Evolutionary conservation across 2,113 vertebrate species (phyloP).

Genomic region (Aplodontia rufa): DNA sequence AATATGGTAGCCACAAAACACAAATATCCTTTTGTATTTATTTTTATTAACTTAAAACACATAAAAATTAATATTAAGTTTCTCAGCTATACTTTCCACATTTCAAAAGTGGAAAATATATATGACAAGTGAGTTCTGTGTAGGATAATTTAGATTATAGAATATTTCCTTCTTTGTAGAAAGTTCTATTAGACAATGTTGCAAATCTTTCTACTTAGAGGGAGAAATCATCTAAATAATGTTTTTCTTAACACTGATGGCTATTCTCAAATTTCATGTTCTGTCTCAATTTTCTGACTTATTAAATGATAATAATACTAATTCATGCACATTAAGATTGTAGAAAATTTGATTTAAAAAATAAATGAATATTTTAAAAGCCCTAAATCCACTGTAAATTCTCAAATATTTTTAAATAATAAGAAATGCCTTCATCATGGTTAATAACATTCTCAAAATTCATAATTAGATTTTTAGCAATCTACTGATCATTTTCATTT

Average conservation of each 20-base stretch:
- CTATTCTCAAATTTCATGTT: not conserved
- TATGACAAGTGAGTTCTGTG: not conserved
- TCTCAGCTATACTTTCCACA: not conserved
- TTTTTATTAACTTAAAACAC: not conserved
- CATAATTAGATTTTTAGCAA: not conserved
- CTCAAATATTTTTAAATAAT: not conserved
- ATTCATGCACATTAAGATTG: not conserved
- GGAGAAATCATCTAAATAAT: not conserved
- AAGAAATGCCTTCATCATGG: not conserved
- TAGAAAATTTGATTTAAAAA: not conserved
- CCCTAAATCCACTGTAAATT: not conserved
- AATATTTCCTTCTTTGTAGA: not conserved
- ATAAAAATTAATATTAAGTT: not conserved
- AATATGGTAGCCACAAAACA: not conserved
- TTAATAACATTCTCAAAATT: not conserved
- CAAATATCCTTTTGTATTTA: not conserved
- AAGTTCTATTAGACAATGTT: not conserved
- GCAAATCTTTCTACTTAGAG: not conserved
- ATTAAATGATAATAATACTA: not conserved
- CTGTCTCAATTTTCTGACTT: not conserved
- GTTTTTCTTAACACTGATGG: not conserved
- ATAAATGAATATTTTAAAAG: not conserved
- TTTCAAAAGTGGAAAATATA: not conserved
- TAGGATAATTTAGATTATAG: not conserved
- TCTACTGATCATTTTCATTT: not conserved